Base-by-base conservation (phyloP, 2,797 vertebrate genomes). In the Pseudopleuronectes americanus region DNA sequence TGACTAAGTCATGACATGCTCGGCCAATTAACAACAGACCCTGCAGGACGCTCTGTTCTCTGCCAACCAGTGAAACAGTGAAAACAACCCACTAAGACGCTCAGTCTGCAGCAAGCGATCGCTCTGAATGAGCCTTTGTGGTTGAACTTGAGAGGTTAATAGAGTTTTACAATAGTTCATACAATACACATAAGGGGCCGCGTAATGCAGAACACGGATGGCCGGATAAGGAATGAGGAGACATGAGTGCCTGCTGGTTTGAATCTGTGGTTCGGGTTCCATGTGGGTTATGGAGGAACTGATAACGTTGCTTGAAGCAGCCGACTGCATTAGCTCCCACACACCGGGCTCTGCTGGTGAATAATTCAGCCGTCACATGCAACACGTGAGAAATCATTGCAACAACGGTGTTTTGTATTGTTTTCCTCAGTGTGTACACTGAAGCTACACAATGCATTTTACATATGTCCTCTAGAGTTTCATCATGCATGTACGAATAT, bases 101-200 rank as follows among this genome's bases (percentile, higher is more conserved):
- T 84, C 76, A 81, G 88, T 80, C 79, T 53, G 57, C 51, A 51
- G 22, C 41, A 47, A 67, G 57, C 54, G 55, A 83, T 48, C 1
- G 22, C 62, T 54, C 51, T 51, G 71, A 86, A 87, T 76, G 64
- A 58, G 77, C 74, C 80, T 74, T 62, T 68, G 72, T 47, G 79
- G 78, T 77, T 74, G 77, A 86, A 77, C 71, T 80, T 66, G 72
- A 84, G 83, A 77, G 80, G 57, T 64, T 69, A 47, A 76, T 52
- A 43, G 64, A 57, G 71, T 80, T 76, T 78, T 70, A 68, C 43
- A 73, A 31, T 66, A 21, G 61, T 59, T 54, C 61, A 57, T 74
- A 52, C 22, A 78, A 68, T 56, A 79, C 75, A 41, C 71, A 84
- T 76, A 58, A 79, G 64, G 55, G 68, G 78, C 24, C 54, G 24